These are phyloP conservation scores for Euspilapteryx auroguttella DNA, from an alignment of 2,888 invertebrate genomes.

Conservation along the genomic window DNA sequence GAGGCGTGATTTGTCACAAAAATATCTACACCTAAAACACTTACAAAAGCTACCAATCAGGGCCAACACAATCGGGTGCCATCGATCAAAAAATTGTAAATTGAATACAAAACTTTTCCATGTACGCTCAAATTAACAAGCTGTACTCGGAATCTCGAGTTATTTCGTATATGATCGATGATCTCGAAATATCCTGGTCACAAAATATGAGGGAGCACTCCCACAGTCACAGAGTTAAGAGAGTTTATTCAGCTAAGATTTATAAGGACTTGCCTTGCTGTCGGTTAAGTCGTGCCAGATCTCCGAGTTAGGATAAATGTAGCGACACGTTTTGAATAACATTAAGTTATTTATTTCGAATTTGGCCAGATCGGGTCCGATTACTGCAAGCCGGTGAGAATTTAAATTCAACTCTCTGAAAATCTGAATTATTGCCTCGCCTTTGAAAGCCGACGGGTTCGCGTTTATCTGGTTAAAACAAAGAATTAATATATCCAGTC, in stretches of 20 bases:
- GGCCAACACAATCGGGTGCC: background rate
- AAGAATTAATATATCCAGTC: too few species aligned
- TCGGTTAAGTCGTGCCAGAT: conserved; percentile 47
- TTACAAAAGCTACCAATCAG: too few species aligned
- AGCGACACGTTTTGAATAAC: conserved; percentile 51
- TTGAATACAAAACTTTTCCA: conserved; percentile 1
- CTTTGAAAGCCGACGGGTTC: too few species aligned
- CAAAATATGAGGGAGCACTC: too few species aligned
- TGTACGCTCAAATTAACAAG: conserved; percentile 3
- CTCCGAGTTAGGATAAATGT: conserved; percentile 48
- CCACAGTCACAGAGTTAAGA: too few species aligned
- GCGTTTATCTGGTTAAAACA: too few species aligned
- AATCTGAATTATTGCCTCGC: conserved; percentile 20
- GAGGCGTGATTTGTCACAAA: too few species aligned
- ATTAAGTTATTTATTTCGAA: conserved; percentile 29
- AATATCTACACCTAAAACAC: too few species aligned
- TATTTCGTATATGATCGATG: conserved; percentile 2
- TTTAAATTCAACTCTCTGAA: conserved; percentile 18
- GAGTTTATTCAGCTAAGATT: conserved; percentile 22
- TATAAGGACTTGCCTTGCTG: conserved; percentile 32
- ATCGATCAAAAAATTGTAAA: conserved; percentile 1
- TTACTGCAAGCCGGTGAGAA: conserved; percentile 14
- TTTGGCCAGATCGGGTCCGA: conserved; percentile 18
- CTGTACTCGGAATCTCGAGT: background rate
- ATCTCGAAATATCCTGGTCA: too few species aligned